Base-by-base conservation (phyloP, 2,888 invertebrate species). In the Acrobasis repandana region DNA sequence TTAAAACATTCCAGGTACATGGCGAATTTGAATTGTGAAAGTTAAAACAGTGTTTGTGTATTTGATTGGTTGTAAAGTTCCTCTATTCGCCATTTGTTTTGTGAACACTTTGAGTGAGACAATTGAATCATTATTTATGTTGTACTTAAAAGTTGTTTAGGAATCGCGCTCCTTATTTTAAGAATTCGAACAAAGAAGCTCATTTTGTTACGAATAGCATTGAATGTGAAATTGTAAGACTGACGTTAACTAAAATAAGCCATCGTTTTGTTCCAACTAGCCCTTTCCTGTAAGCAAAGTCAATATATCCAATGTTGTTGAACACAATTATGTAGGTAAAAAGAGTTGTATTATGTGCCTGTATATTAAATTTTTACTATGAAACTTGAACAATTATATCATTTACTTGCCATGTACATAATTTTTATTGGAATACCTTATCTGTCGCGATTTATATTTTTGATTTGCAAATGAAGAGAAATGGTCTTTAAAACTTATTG, bases 71-170 rank as follows among this genome's bases (percentile, higher is more conserved):
- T 50, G 14, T 50, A 28, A 28, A 50, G 9, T 50, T 28, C 2
- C 1, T 49, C 11, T 18, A 2, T 49, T 49, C 18, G 10, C 11
- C 16, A 18, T 20, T 14, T 49, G 18, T 18, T 11, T 48, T 8
- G 16, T 14, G 14, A 50, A 50, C 52, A 52, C 52, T 43, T 43
- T 36, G 10, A 52, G 48, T 58, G 57, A 48, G 50, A 50, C 51
- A 59, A 34, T 48, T 14, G 18, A 38, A 50, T 38, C n/a, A 33
- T 50, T 18, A 51, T 58, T 46, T 56, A 56, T 56, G 18, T 63
- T 73, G 73, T 74, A 74, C 83, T 83, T 83, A 83, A 82, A n/a
- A 64, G 62, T 71, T 69, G 73, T 67, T 69, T 72, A 67, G 67
- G 65, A 67, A 63, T 18, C 67, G 64, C 65, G 71, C 71, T 72